A percentile compares a stretch with the other conserved stretches of the same genome.
phyloP scores from a whole-genome alignment of 2,888 invertebrate species.

The Chirona hameri region DNA sequence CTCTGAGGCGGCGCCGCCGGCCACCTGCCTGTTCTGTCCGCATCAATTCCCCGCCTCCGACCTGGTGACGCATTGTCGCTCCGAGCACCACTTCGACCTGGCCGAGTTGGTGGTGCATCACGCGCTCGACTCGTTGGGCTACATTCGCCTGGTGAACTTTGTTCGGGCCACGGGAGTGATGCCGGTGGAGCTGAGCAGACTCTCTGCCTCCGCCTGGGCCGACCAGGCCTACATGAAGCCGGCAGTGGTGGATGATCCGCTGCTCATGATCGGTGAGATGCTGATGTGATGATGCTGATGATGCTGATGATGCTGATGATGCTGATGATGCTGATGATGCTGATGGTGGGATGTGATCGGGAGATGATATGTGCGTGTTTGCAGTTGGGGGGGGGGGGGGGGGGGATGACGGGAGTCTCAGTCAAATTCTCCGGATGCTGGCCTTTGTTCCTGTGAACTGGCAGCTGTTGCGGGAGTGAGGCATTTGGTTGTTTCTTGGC shows the following conservation, averaged over 20 bases:
- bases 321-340: background rate
- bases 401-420: no score
- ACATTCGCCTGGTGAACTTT: slow-evolving; percentile 38
- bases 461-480: no score
- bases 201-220: slow-evolving; percentile 65
- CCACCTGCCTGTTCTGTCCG: slow-evolving; percentile 34
- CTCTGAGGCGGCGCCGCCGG: background rate
- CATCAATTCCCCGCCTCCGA: slow-evolving; percentile 3
- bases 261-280: slow-evolving; percentile 72
- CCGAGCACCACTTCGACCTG: slow-evolving; percentile 35
- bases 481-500: no score
- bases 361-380: background rate
- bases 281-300: background rate
- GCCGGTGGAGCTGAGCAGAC: slow-evolving; percentile 33
- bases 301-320: background rate
- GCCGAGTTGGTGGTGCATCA: slow-evolving; percentile 30
- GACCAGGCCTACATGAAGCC: slow-evolving; percentile 75
- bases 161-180: slow-evolving; percentile 31
- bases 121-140: slow-evolving; percentile 37
- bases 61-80: slow-evolving; percentile 33
- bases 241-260: slow-evolving; percentile 65
- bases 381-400: no score
- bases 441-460: no score
- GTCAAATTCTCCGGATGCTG: no score
- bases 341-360: background rate